Percentiles rank a stretch among this genome's conserved stretches.
phyloP scores from a whole-genome alignment of 2,888 invertebrate species.

The Thymelicus lineola region DNA sequence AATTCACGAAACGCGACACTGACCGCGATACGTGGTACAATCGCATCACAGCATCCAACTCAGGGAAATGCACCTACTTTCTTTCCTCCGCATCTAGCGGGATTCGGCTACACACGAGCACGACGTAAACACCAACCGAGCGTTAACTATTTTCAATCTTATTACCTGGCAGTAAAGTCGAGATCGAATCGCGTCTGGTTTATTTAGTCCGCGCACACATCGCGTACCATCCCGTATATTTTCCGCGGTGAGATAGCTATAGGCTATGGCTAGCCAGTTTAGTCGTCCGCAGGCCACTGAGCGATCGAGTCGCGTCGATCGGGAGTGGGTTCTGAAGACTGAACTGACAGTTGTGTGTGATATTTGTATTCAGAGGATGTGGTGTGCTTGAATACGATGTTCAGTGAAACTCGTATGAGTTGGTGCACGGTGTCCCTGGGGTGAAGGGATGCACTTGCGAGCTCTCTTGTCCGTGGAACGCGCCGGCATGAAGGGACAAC shows the following conservation, averaged over 20 bases:
- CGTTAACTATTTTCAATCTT: constrained; percentile 38
- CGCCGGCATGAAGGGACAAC: constrained; percentile 81
- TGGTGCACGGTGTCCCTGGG: constrained; percentile 66
- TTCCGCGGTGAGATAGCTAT: constrained; percentile 58
- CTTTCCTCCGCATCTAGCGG: constrained; percentile 75
- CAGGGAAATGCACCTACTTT: constrained; percentile 80
- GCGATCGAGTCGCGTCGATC: constrained; percentile 54
- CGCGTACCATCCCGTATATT: constrained; percentile 69
- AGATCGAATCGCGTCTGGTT: constrained; percentile 48
- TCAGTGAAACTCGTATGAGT: constrained; percentile 70
- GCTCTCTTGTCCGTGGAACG: constrained; percentile 64
- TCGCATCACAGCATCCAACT: constrained; percentile 67
- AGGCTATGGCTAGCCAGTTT: constrained; percentile 49
- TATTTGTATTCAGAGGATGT: constrained; percentile 65
- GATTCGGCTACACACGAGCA: constrained; percentile 56
- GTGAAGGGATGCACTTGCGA: constrained; percentile 74
- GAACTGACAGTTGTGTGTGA: constrained; percentile 48
- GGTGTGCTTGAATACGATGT: constrained; percentile 71
- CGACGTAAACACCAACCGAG: constrained; percentile 50
- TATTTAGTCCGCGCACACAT: constrained; percentile 59
- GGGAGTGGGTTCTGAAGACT: constrained; percentile 40
- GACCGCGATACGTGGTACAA: constrained; percentile 64
- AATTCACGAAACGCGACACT: constrained; percentile 56
- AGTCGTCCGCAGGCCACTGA: constrained; percentile 64
- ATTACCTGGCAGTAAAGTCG: constrained; percentile 44